Percentiles rank a stretch among this genome's conserved stretches.
Evolutionary conservation across 1,140 invertebrate genomes (phyloP).

Genomic region (Pseudomyrmex cubaensis): DNA sequence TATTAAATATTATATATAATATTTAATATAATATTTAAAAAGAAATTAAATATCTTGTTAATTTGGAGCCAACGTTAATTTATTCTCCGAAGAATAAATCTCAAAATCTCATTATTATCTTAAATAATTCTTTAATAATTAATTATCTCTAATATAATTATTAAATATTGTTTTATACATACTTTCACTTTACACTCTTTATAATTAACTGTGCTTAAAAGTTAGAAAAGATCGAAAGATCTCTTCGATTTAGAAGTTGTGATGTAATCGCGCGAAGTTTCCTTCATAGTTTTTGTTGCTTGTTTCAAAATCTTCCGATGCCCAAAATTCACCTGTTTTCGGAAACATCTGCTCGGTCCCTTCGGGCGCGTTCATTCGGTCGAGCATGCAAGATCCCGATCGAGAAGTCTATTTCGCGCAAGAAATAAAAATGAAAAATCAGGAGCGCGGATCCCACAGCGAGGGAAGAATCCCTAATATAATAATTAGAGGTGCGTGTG

Average conservation of each 20-base stretch:
- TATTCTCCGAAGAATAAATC: too few relatives aligned
- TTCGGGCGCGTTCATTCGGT: constrained; percentile 34
- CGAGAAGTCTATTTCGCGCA: neutral
- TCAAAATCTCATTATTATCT: too few relatives aligned
- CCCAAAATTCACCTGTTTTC: constrained; percentile 40
- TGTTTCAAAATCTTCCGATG: constrained; percentile 11
- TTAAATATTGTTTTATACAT: too few relatives aligned
- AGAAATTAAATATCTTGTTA: too few relatives aligned
- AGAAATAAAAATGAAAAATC: constrained; percentile 25
- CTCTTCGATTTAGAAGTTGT: neutral
- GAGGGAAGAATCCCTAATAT: constrained; percentile 50
- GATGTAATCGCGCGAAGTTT: neutral
- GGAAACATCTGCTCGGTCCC: constrained; percentile 47
- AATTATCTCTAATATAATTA: too few relatives aligned
- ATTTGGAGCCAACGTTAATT: too few relatives aligned
- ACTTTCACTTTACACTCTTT: neutral
- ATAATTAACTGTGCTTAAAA: neutral
- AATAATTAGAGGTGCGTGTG: constrained; percentile 69
- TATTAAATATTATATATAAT: too few relatives aligned
- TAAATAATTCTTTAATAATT: too few relatives aligned
- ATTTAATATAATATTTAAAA: too few relatives aligned
- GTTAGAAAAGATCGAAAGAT: neutral
- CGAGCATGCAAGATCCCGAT: constrained; percentile 42
- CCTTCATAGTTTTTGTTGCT: neutral
- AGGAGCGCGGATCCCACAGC: constrained; percentile 33